Conservation (phyloP, 2,797 vertebrate species). For the Ctenosaura bakeri region DNA sequence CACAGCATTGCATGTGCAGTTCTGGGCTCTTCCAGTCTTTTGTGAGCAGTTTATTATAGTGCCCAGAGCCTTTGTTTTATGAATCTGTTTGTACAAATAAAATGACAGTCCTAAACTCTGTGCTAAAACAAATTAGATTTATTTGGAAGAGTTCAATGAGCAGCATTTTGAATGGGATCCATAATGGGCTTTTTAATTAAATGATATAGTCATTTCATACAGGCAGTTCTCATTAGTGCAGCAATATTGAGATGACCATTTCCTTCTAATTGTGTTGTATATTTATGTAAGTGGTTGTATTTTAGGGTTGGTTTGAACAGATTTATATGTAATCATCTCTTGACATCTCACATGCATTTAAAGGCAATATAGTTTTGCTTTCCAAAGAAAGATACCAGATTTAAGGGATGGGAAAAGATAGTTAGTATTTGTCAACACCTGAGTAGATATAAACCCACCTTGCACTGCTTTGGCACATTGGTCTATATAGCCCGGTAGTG, state of each 20-base stretch:
- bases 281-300: slow-evolving; percentile 65
- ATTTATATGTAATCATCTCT: slow-evolving; percentile 68
- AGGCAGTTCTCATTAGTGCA: slow-evolving; percentile 79
- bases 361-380: slow-evolving; percentile 55
- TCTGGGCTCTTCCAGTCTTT: neutral
- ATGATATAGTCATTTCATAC: slow-evolving; percentile 79
- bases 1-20: neutral
- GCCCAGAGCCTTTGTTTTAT: slow-evolving; percentile 62
- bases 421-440: slow-evolving; percentile 12
- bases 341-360: slow-evolving; percentile 54
- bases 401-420: slow-evolving; percentile 23
- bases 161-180: slow-evolving; percentile 74
- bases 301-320: slow-evolving; percentile 75
- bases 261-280: slow-evolving; percentile 76
- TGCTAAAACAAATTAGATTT: slow-evolving; percentile 77
- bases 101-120: slow-evolving; percentile 56
- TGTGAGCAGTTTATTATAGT: slow-evolving; percentile 49
- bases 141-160: slow-evolving; percentile 76
- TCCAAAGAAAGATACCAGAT: slow-evolving; percentile 47
- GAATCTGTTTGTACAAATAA: slow-evolving; percentile 72
- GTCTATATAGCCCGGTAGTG: neutral
- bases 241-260: slow-evolving; percentile 77
- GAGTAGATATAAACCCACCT: neutral
- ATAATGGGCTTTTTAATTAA: slow-evolving; percentile 83
- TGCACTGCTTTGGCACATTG: neutral